Conservation (phyloP, 2,113 vertebrate species). For the Dolichotis patagonum region DNA sequence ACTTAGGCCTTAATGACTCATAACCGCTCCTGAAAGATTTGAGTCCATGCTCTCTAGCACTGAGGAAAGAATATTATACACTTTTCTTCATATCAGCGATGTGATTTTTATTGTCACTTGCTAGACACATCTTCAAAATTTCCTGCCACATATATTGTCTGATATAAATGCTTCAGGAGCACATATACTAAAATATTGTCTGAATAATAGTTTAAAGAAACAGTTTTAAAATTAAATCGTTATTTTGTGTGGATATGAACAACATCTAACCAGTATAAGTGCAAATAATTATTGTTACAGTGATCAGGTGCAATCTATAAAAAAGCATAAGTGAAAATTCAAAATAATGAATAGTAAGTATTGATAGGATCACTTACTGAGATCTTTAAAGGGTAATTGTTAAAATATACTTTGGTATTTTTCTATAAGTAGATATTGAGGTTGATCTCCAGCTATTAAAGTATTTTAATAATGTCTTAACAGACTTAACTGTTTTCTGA, state of each 20-base stretch:
- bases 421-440: not conserved
- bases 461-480: not conserved
- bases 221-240: not conserved
- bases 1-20: not conserved
- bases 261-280: not conserved
- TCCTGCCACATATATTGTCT: not conserved
- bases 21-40: slow-evolving; percentile 9
- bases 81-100: not conserved
- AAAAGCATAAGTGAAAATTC: not conserved
- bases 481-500: not conserved
- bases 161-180: not conserved
- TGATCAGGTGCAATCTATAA: not conserved
- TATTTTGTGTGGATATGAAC: not conserved
- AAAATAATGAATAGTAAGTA: not conserved
- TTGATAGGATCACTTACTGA: not conserved
- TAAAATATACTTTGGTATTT: not conserved
- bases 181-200: not conserved
- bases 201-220: not conserved
- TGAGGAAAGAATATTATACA: not conserved
- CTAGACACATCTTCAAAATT: not conserved
- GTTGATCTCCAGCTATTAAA: not conserved
- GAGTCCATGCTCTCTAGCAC: not conserved
- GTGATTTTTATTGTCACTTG: not conserved
- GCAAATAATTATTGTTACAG: not conserved
- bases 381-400: not conserved